Evolutionary conservation across 1,140 invertebrate species (phyloP).

Genomic region (Anastrepha obliqua): DNA sequence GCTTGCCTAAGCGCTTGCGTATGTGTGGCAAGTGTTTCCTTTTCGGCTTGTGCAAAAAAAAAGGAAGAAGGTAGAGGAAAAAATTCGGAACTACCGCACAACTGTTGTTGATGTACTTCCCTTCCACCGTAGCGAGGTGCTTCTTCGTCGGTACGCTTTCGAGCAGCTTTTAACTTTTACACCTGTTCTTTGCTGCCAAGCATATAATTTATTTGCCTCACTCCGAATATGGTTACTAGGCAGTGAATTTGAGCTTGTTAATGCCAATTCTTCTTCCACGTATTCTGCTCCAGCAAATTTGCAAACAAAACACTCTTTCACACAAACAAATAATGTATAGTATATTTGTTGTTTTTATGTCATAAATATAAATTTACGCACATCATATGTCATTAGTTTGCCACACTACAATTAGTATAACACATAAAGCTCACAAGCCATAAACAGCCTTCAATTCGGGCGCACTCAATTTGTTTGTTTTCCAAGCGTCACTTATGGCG

Average conservation of each 20-base stretch:
- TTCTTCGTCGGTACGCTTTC: conserved; percentile 33
- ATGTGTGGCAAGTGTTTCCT: conserved; percentile 8
- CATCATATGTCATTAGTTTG: conserved; percentile 25
- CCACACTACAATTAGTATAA: neutral
- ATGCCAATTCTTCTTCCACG: neutral
- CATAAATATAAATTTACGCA: neutral
- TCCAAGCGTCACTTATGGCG: neutral
- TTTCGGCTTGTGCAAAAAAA: conserved; percentile 20
- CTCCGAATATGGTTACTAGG: conserved; percentile 14
- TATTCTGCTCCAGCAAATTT: neutral
- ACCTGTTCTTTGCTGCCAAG: conserved; percentile 23
- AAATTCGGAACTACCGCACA: conserved; percentile 27
- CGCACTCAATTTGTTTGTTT: neutral
- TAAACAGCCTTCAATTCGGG: neutral
- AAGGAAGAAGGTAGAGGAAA: neutral
- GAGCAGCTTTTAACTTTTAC: conserved; percentile 33
- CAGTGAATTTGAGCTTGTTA: neutral
- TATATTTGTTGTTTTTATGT: neutral
- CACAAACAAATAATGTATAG: neutral
- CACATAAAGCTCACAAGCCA: neutral
- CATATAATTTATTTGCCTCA: conserved; percentile 45
- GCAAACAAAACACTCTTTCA: neutral
- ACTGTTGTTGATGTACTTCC: conserved; percentile 47
- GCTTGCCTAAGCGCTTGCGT: neutral
- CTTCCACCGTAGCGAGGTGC: neutral